These are phyloP conservation scores for Myotis brandtii DNA, from an alignment of 2,113 vertebrate species.

Conservation along the genomic window DNA sequence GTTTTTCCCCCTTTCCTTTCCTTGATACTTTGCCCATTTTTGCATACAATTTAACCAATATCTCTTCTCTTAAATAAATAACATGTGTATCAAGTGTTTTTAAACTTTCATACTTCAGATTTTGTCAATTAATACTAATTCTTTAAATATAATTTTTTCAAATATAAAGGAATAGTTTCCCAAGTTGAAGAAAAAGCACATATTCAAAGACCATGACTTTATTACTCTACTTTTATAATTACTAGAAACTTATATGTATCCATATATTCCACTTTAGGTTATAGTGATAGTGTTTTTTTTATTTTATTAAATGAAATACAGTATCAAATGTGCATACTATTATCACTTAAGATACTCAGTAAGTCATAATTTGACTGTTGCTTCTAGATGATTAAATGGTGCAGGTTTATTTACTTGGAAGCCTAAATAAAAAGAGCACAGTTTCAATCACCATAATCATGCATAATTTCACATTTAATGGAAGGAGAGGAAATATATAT, in stretches of 20 bases:
- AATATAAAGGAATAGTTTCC: background rate
- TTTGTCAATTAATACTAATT: background rate
- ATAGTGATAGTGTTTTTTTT: background rate
- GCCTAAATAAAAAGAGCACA: background rate
- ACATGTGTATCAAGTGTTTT: background rate
- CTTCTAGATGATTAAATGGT: background rate
- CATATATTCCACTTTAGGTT: background rate
- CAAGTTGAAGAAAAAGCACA: background rate
- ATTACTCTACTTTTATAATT: background rate
- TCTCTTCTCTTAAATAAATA: background rate
- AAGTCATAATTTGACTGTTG: background rate
- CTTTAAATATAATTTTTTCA: background rate
- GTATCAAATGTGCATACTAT: background rate
- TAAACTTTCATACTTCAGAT: background rate
- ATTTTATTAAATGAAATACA: conserved; percentile 21
- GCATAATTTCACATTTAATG: background rate
- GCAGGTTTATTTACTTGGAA: background rate
- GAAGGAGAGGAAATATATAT: conserved; percentile 18
- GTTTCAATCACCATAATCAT: background rate
- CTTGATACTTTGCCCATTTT: background rate
- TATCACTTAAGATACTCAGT: background rate
- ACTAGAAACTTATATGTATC: background rate
- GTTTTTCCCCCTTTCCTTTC: background rate
- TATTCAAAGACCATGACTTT: background rate
- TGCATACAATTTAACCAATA: background rate